These are phyloP conservation scores for Aphelenchoides fujianensis DNA, from an alignment of 1,140 invertebrate genomes.

Conservation along the genomic window DNA sequence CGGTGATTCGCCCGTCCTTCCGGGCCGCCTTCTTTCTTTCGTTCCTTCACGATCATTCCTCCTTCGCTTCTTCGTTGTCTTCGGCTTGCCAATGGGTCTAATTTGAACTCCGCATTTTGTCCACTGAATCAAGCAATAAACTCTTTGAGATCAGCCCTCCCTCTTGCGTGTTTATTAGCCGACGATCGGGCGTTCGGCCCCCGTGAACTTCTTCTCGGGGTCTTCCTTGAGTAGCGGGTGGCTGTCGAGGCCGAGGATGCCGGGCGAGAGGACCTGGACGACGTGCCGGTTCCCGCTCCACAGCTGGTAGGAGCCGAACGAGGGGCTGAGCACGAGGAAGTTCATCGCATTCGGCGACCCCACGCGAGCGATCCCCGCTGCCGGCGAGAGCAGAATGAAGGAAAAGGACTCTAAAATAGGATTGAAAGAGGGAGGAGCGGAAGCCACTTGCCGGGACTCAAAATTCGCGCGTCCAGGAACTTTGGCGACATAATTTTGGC, in stretches of 20 bases:
- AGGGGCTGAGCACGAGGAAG: conserved; percentile 8
- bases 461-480: conserved; percentile 2
- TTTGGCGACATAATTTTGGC: conserved; percentile 19
- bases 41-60: too few relatives aligned
- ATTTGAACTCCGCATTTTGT: too few relatives aligned
- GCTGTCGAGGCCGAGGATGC: conserved; percentile 11
- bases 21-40: too few relatives aligned
- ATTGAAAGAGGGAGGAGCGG: neutral
- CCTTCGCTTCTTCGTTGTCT: too few relatives aligned
- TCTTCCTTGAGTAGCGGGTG: conserved; percentile 14
- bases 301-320: conserved; percentile 8
- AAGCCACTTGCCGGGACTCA: neutral
- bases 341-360: conserved; percentile 19
- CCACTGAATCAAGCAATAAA: too few relatives aligned
- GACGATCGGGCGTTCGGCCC: too few relatives aligned
- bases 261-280: conserved; percentile 19
- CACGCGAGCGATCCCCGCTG: neutral
- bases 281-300: conserved; percentile 14
- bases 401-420: conserved; percentile 11
- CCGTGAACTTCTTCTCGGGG: too few relatives aligned
- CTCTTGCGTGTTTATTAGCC: too few relatives aligned
- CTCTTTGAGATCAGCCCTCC: too few relatives aligned
- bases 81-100: too few relatives aligned
- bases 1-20: too few relatives aligned
- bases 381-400: neutral